Base-by-base conservation (phyloP, 2,113 vertebrate species). In the Sylvietta virens region DNA sequence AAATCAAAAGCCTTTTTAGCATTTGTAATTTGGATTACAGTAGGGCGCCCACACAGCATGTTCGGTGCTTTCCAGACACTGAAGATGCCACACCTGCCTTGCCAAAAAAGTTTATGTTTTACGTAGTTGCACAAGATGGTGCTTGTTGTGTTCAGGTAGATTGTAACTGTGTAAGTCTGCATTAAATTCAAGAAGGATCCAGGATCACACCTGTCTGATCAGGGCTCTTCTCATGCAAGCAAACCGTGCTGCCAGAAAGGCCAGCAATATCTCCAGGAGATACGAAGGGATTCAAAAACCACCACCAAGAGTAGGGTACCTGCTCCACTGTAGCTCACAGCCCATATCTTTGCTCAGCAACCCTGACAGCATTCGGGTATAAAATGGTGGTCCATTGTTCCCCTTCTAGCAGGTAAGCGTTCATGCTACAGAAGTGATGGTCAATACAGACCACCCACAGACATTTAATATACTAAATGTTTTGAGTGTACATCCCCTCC, bases 51-150 rank as follows among this genome's bases (percentile, higher is more conserved):
- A 96, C 93, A 96, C 95, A 96, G 82, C 95, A 94, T 53, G 94
- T 74, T 96, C 92, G 94, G 95, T 96, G 92, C 85, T 96, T 96
- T 96, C 96, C 95, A 96, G 86, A 90, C 83, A 90, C 76, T 78
- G 83, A 92, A 88, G 77, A 86, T 88, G 80, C 95, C 94, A 92
- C 65, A 90, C 80, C 82, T 90, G 77, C 86, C 86, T 85, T 81
- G 81, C 95, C 95, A 96, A 94, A 92, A 85, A 87, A 81, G 64
- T 83, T 95, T 47, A 92, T 83, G 88, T 88, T 90, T 95, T 93
- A 96, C 16, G 0, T 83, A 94, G 67, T 19, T 92, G 88, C 86
- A 94, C 95, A 97, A 97, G 92, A 96, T 94, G 65, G 76, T 96
- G 80, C 94, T 96, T 97, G 96, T 94, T 95, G 84, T 65, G 48